These are phyloP conservation scores for Tethea ocularis DNA, from an alignment of 2,888 invertebrate species.

Conservation along the genomic window DNA sequence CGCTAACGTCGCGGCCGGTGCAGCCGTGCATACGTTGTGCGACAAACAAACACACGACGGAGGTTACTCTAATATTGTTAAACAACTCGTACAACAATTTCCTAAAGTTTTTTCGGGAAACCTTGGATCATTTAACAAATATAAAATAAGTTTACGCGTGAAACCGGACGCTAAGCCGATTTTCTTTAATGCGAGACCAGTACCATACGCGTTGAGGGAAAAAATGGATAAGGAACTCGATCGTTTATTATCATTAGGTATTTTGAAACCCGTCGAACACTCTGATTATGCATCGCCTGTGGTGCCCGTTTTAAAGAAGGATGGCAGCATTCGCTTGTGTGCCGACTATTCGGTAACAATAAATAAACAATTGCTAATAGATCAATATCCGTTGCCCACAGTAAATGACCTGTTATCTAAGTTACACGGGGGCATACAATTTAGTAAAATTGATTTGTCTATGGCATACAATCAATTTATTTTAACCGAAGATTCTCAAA, in stretches of 20 bases:
- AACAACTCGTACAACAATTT: too few relatives aligned
- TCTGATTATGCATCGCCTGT: not conserved
- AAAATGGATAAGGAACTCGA: not conserved
- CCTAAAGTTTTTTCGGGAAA: conserved; percentile 16
- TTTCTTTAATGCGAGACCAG: not conserved
- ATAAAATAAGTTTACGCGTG: not conserved
- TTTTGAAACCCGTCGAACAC: not conserved
- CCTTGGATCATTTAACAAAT: not conserved
- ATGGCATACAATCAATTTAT: conserved; percentile 12
- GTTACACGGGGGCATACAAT: not conserved
- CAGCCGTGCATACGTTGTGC: too few relatives aligned
- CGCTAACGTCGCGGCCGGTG: too few relatives aligned
- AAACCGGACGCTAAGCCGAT: not conserved
- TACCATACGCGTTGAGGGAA: not conserved
- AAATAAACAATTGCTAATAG: not conserved
- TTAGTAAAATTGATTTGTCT: not conserved
- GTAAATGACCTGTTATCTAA: not conserved
- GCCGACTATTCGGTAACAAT: not conserved
- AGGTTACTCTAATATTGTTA: too few relatives aligned
- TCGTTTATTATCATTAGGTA: not conserved
- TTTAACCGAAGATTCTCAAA: conserved; percentile 17
- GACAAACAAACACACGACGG: too few relatives aligned
- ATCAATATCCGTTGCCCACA: not conserved
- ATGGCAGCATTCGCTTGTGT: not conserved
- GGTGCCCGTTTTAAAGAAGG: not conserved